These are phyloP conservation scores for Globodera rostochiensis DNA, from an alignment of 1,140 invertebrate genomes.

Conservation along the genomic window DNA sequence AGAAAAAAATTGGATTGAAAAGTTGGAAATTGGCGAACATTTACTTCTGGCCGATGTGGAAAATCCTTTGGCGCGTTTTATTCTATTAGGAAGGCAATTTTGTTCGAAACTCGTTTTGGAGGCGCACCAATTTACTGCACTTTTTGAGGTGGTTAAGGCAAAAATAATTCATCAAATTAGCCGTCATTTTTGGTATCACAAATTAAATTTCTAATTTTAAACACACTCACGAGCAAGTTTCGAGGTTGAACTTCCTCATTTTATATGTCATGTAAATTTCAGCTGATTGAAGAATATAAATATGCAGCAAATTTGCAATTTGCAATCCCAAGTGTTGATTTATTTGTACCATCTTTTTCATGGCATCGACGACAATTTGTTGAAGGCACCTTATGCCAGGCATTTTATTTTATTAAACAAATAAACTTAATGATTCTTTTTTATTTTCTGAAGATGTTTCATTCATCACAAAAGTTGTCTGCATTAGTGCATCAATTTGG, in stretches of 20 bases:
- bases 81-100: slow-evolving; percentile 1
- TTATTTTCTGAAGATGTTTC: background rate
- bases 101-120: background rate
- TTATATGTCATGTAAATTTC: background rate
- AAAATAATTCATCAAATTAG: background rate
- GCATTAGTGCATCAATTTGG: background rate
- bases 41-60: background rate
- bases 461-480: background rate
- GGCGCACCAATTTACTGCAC: background rate
- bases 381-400: slow-evolving; percentile 2
- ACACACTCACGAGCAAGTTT: background rate
- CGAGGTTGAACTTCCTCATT: background rate
- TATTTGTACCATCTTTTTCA: background rate
- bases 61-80: background rate
- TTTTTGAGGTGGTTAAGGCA: background rate
- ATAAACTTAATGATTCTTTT: background rate
- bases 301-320: background rate
- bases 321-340: background rate
- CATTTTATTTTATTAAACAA: background rate
- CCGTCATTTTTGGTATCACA: background rate
- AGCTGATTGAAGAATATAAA: slow-evolving; percentile 1
- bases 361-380: slow-evolving; percentile 2
- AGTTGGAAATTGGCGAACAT: background rate
- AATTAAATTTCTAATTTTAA: too few relatives aligned
- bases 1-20: background rate